phyloP scores from a whole-genome alignment of 1,140 invertebrate genomes.

The Eriocheir sinensis region DNA sequence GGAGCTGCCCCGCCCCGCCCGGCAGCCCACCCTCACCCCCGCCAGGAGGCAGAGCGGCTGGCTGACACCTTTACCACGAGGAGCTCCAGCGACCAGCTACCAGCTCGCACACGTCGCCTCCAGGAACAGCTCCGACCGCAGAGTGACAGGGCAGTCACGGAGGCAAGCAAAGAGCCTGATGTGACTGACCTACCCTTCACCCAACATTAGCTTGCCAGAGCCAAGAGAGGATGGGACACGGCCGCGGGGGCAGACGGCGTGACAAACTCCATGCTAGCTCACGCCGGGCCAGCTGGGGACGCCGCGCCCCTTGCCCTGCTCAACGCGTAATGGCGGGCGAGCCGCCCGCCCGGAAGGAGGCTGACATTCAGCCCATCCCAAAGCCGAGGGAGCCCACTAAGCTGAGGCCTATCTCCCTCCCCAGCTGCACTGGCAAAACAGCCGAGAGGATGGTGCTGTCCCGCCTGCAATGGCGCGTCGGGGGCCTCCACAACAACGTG shows the following conservation, averaged over 20 bases:
- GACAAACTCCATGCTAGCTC: too few species aligned
- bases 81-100: too few species aligned
- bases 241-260: too few species aligned
- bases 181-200: background rate
- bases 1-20: too few species aligned
- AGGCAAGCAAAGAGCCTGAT: too few species aligned
- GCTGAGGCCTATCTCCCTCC: conserved; percentile 32
- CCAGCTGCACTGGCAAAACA: background rate
- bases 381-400: background rate
- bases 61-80: too few species aligned
- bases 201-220: background rate
- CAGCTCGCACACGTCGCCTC: too few species aligned
- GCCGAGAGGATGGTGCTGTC: conserved; percentile 18
- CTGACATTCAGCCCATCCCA: conserved; percentile 2
- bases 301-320: background rate
- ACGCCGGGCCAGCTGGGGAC: background rate
- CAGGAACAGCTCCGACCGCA: too few species aligned
- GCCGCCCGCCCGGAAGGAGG: background rate
- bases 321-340: background rate
- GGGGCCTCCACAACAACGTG: background rate
- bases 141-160: too few species aligned
- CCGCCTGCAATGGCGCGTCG: background rate
- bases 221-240: background rate
- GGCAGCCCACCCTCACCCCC: too few species aligned
- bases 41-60: too few species aligned